Percentiles rank a stretch among this genome's conserved stretches.
These are phyloP conservation scores for Tachina fera DNA, from an alignment of 2,888 invertebrate genomes.

Conservation along the genomic window DNA sequence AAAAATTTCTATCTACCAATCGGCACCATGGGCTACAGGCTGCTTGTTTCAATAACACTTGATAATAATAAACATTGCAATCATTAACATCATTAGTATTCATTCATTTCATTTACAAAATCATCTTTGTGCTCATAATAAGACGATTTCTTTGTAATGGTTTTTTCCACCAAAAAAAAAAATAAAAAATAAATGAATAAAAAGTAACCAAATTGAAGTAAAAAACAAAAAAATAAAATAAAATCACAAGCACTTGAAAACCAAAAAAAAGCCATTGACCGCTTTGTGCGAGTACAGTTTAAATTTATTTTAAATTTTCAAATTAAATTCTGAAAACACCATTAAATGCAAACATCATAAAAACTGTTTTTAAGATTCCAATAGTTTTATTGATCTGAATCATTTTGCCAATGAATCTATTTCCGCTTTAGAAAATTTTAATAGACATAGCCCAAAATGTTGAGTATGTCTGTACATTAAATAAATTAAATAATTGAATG, in stretches of 20 bases:
- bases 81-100: conserved; percentile 60
- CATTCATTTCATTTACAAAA: conserved; percentile 26
- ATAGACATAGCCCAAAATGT: neutral
- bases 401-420: conserved; percentile 35
- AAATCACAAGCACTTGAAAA: conserved; percentile 31
- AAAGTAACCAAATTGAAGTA: neutral
- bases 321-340: conserved; percentile 2
- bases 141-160: conserved; percentile 21
- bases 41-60: conserved; percentile 28
- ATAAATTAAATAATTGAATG: neutral
- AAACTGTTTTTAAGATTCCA: conserved; percentile 20
- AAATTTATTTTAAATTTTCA: conserved; percentile 14
- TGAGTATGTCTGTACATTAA: neutral
- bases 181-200: neutral
- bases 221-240: neutral
- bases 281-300: neutral
- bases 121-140: conserved; percentile 11
- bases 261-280: conserved; percentile 55
- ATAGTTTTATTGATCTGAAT: conserved; percentile 47
- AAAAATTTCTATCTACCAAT: neutral
- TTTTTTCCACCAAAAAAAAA: too few species aligned
- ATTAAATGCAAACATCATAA: neutral
- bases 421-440: conserved; percentile 6
- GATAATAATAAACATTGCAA: conserved; percentile 52
- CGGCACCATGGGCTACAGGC: neutral